Base-by-base conservation (phyloP, 64 coral and sea anemone genomes). In the Cladopsammia gracilis region DNA sequence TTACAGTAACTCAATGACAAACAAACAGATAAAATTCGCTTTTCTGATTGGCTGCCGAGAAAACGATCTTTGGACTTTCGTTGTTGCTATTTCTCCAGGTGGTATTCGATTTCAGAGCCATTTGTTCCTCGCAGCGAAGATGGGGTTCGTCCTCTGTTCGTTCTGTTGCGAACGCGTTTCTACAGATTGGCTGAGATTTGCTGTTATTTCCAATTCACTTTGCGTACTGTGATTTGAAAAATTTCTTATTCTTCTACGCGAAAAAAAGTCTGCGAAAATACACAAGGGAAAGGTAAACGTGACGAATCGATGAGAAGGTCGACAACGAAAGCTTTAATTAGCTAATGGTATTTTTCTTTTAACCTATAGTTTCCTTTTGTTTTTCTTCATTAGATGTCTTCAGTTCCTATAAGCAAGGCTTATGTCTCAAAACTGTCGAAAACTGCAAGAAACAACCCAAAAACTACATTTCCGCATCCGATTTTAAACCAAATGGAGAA, bases 131-230 rank as follows among this genome's bases (percentile, higher is more conserved):
- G 8, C 18, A 34, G 18, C 19, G 2, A 77, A 52, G 20, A 77
- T 77, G 71, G 26, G 15, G 71, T 73, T 15, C 6, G 10, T 13
- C 5, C 14, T 46, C 4, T 3, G 34, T 18, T 20, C 22, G 1
- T 52, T 54, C 10, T 54, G 23, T 25, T 13, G 20, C 15, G 48
- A 89, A 45, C 71, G 56, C 14, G 57, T 89, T 60, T 89, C 87
- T 65, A 75, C 87, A 23, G 87, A 89, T 47, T 89, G 87, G 87
- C 23, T 89, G 7, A 59, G 61, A 60, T 77, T 89, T 89, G 72
- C 87, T 64, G 74, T 89, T 49, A 89, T 89, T 59, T 77, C 87
- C 13, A 89, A 89, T 56, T 77, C 75, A 77, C 50, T 77, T 15
- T 77, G 75, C 50, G 75, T 77, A 19, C 50, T 77, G 49, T 77